Conservation (phyloP, 2,113 vertebrate species). For the Laticauda laticaudata region DNA sequence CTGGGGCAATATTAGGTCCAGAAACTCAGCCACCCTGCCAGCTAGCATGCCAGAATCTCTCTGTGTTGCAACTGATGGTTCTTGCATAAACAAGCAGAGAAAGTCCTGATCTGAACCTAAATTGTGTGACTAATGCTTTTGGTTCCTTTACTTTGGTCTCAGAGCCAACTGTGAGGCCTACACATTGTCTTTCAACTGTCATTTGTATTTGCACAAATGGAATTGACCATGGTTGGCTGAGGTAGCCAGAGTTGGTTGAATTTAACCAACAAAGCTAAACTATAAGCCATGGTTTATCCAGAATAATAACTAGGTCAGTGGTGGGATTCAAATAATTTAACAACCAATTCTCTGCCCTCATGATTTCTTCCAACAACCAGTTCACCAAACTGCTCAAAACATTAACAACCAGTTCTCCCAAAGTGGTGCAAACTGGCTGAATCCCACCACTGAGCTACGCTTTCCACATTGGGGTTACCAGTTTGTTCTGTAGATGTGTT, state of each 20-base stretch:
- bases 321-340: no score
- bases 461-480: background rate
- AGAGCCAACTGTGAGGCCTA: background rate
- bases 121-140: background rate
- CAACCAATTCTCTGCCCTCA: no score
- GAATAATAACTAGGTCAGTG: background rate
- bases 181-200: background rate
- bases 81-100: background rate
- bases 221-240: background rate
- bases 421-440: no score
- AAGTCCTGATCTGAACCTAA: background rate
- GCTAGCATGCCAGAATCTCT: background rate
- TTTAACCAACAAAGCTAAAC: background rate
- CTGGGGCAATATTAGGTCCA: background rate
- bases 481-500: background rate
- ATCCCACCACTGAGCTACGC: background rate
- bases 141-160: no score
- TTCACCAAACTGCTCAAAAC: no score
- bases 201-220: background rate
- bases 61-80: background rate
- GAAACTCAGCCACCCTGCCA: no score
- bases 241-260: background rate
- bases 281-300: background rate
- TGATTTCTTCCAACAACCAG: no score
- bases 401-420: no score